Base-by-base conservation (phyloP, 1,140 invertebrate genomes). In the Zaprionus taronus region DNA sequence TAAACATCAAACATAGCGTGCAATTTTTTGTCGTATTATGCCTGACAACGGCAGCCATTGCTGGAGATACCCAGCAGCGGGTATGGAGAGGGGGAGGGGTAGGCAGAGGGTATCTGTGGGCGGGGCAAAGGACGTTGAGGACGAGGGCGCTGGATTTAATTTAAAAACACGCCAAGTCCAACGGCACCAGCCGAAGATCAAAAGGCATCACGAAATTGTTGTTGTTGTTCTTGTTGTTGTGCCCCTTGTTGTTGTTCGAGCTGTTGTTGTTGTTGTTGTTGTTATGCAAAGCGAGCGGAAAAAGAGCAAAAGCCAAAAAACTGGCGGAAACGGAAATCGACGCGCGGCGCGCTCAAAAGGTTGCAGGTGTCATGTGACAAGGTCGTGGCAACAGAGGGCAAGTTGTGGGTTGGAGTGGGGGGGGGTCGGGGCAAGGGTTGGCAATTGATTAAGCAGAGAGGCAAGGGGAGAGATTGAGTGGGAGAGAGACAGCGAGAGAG, bases 141-240 rank as follows among this genome's bases (percentile, higher is more conserved):
- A 58, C 34, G 62, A 34, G 28, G 63, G n/a, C 44, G 36, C 81
- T 73, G 85, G 76, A 90, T 90, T 89, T 90, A 90, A 90, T 91
- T 90, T 90, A 90, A 90, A 90, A 90, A 90, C 85, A 80, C 86
- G 85, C 85, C 85, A 90, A 85, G 86, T 89, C 86, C 85, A 87
- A 83, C 77, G 61, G 38, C 80, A 77, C 77, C 80, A 60, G 67
- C 69, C 81, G 53, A 90, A 90, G 85, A 90, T 90, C 85, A 90
- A 90, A 90, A 90, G 85, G 85, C 85, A 90, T 90, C 85, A 90
- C 80, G 90, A 85, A 79, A 47, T 47, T 47, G 41, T 17, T 44
- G 38, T 41, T 41, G 44, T 4, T 34, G 31, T 34, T n/a, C n/a
- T n/a, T 34, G 31, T 41, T n/a, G 14, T 2, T 41, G 15, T n/a